Evolutionary conservation across 1,140 invertebrate genomes (phyloP), one percentile per base, ranked within the genome.

Genomic region (Muscidifurax raptorellus): DNA sequence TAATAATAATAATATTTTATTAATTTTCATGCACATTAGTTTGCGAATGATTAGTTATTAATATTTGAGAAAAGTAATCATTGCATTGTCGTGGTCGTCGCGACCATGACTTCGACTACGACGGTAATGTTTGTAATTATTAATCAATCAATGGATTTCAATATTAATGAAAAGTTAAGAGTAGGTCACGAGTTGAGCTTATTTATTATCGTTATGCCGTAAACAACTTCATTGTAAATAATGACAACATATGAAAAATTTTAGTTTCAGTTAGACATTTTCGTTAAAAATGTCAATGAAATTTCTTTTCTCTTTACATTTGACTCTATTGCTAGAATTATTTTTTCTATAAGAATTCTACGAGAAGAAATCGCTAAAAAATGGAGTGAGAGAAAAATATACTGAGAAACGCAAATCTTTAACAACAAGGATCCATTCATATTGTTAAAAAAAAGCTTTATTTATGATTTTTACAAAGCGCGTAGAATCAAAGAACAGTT

Each of bases 101-200:
- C 44, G 64, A 44, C 25, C 13, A 69, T 27, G 25, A 67, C 52
- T 36, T 67, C 30, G 66, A 79, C 66, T 78, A 36, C 44, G 47
- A 79, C n/a, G 40, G 27, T 75, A 80, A 82, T 86, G 81, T 86
- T 87, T 88, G 80, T 88, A 88, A 87, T 87, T 88, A 85, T 72
- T 74, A 75, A 79, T 74, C 47, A 79, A 79, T 67, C 71, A 79
- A 72, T 84, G 30, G 76, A 84, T 79, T 84, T 69, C 74, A 84
- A 64, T 79, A 72, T 72, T 83, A 40, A 64, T 59, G 59, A 77
- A 47, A 80, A 80, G 15, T 47, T 87, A 87, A 86, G 82, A 85
- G 86, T 88, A 90, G 87, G 87, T 86, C 75, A 87, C 83, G 89
- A 89, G 89, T 90, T 90, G 91, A 92, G 90, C 91, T 91, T 92